A percentile compares a stretch with the other conserved stretches of the same genome.
Evolutionary conservation across 2,888 invertebrate species (phyloP).

Genomic region (Meganola albula): DNA sequence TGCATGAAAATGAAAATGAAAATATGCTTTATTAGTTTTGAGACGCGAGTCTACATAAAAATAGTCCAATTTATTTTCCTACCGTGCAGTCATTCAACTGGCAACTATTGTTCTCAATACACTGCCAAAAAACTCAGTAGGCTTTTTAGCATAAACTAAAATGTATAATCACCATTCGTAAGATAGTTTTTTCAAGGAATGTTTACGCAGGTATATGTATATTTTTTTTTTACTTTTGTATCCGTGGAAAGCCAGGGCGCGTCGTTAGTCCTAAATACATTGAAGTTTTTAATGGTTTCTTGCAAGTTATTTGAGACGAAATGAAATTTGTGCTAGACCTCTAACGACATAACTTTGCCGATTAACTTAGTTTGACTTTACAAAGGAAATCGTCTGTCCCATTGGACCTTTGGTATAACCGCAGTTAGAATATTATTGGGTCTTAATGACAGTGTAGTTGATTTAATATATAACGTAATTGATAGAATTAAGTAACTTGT

Average conservation of each 20-base stretch:
- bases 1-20: no score
- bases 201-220: no score
- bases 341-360: conserved; percentile 25
- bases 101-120: no score
- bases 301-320: conserved; percentile 18
- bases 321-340: conserved; percentile 26
- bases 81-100: no score
- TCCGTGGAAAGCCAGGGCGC: conserved; percentile 6
- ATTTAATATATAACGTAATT: conserved; percentile 22
- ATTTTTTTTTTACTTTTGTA: no score
- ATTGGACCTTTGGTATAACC: conserved; percentile 19
- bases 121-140: no score
- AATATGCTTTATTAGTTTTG: no score
- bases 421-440: conserved; percentile 26
- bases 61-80: no score
- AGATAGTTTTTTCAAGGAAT: no score
- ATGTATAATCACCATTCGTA: no score
- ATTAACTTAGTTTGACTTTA: conserved; percentile 30
- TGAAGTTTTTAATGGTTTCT: conserved; percentile 11
- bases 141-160: no score
- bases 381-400: conserved; percentile 26
- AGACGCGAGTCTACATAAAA: no score
- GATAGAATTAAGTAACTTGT: conserved; percentile 11
- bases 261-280: conserved; percentile 10
- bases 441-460: conserved; percentile 24